phyloP scores from a whole-genome alignment of 2,113 vertebrate genomes.

The Thymallus thymallus region DNA sequence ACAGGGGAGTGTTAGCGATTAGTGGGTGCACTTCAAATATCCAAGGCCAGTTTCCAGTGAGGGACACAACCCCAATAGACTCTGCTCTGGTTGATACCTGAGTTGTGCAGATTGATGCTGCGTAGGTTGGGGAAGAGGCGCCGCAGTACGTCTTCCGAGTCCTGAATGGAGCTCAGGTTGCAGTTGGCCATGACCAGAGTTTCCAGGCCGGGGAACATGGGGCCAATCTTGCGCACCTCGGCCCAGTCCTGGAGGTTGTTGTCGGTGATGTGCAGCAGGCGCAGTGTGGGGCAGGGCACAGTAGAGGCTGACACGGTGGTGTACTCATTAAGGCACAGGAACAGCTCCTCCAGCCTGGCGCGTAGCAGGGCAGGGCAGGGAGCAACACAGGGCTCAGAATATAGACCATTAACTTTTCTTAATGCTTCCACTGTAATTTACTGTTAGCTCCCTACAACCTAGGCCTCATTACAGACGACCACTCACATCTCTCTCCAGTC shows the following conservation, averaged over 20 bases:
- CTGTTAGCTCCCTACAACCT: too few species aligned
- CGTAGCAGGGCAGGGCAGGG: too few species aligned
- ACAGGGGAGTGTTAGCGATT: background rate
- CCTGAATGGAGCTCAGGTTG: slow-evolving; percentile 84
- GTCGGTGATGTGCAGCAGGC: slow-evolving; percentile 96
- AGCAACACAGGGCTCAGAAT: too few species aligned
- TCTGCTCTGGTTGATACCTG: slow-evolving; percentile 74
- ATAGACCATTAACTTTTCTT: too few species aligned
- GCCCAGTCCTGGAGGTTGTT: slow-evolving; percentile 95
- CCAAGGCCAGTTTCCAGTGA: background rate
- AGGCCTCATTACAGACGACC: too few species aligned
- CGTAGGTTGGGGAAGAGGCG: slow-evolving; percentile 89
- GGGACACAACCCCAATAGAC: background rate
- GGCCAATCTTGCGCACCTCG: slow-evolving; percentile 90
- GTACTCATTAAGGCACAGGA: slow-evolving; percentile 99
- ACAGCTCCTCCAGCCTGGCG: slow-evolving; percentile 93
- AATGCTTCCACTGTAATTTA: too few species aligned
- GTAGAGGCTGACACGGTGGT: slow-evolving; percentile 85
- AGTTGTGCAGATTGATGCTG: slow-evolving; percentile 94
- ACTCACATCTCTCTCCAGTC: too few species aligned
- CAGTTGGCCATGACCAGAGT: slow-evolving; percentile 96
- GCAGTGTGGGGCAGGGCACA: slow-evolving; percentile 86
- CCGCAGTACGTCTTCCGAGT: slow-evolving; percentile 81
- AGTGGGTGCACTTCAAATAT: background rate
- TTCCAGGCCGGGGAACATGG: slow-evolving; percentile 92